Evolutionary conservation across 2,113 vertebrate genomes (phyloP).

Genomic region (Cyanistes caeruleus): DNA sequence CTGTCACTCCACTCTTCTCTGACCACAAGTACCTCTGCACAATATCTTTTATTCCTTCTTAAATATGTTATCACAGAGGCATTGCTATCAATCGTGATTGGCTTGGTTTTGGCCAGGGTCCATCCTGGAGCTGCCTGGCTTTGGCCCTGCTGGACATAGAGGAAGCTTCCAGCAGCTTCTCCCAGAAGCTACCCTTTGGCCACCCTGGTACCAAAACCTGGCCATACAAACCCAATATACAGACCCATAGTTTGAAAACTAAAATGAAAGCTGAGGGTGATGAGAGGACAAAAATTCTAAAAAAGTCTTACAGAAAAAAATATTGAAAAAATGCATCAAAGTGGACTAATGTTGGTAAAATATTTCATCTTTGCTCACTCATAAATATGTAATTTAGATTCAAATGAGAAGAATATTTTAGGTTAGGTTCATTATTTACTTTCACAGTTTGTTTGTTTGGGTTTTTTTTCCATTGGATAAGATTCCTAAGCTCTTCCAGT

Average conservation of each 20-base stretch:
- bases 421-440: not conserved
- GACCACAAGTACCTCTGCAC: not conserved
- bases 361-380: not conserved
- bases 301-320: not conserved
- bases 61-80: not conserved
- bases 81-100: not conserved
- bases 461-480: not conserved
- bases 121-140: no score
- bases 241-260: not conserved
- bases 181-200: not conserved
- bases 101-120: not conserved
- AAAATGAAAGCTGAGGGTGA: accelerated
- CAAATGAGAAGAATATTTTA: not conserved
- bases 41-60: not conserved
- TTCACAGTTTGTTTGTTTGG: not conserved
- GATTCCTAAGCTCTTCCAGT: not conserved
- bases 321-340: not conserved
- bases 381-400: not conserved
- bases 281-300: accelerated
- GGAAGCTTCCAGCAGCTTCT: not conserved
- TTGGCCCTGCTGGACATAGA: not conserved
- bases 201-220: not conserved
- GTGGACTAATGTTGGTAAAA: not conserved
- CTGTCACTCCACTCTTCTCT: not conserved
- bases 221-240: not conserved